Percentiles rank a stretch among this genome's conserved stretches.
Conservation (phyloP, 1,140 invertebrate genomes). For the Armadillidium nasatum region DNA sequence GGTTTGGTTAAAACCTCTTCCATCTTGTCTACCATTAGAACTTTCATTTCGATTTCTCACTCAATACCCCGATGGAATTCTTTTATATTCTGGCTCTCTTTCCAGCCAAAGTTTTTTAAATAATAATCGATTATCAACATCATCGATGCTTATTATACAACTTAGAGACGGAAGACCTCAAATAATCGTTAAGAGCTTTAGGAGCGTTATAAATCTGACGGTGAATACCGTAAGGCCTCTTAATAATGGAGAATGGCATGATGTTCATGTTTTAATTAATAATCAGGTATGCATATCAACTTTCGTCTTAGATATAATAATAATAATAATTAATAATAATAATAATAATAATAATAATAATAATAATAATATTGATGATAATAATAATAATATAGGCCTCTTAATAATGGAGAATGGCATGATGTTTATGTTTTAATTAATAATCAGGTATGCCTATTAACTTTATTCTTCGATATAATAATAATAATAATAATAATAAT, state of each 20-base stretch:
- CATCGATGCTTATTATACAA: not conserved
- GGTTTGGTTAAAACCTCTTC: constrained; percentile 24
- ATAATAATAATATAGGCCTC: too few species aligned
- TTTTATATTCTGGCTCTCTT: constrained; percentile 22
- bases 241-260: constrained; percentile 27
- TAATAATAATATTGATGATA: too few species aligned
- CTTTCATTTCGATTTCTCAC: constrained; percentile 23
- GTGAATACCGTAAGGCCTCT: constrained; percentile 17
- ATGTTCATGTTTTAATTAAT: constrained; percentile 20
- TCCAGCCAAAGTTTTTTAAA: not conserved
- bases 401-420: constrained; percentile 26
- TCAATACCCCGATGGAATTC: constrained; percentile 8
- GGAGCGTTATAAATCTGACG: not conserved
- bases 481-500: too few species aligned
- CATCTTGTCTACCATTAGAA: constrained; percentile 18
- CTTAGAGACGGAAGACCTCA: not conserved
- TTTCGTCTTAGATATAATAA: too few species aligned
- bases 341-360: too few species aligned
- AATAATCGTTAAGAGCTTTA: not conserved
- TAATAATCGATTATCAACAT: not conserved
- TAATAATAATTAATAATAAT: too few species aligned
- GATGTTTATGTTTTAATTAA: constrained; percentile 18
- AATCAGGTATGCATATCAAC: constrained; percentile 6
- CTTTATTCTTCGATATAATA: too few species aligned
- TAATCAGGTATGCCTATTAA: constrained; percentile 23